Evolutionary conservation across 2,113 vertebrate genomes (phyloP).

Genomic region (Hiodon alosoides): DNA sequence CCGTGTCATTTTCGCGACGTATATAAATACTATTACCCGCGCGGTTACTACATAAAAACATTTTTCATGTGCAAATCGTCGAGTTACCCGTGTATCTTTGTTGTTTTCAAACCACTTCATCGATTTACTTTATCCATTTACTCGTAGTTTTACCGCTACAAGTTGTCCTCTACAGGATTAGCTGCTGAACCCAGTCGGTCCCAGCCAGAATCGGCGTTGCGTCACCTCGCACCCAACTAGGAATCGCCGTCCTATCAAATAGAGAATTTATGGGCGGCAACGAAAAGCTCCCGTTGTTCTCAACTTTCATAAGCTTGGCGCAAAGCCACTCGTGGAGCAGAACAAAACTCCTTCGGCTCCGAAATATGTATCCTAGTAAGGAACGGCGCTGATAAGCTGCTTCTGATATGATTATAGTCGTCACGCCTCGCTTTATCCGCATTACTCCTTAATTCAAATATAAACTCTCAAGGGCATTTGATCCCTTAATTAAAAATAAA

Average conservation of each 20-base stretch:
- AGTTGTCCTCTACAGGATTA: not conserved
- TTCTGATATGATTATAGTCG: not conserved
- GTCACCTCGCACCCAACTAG: not conserved
- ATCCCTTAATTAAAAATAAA: not conserved
- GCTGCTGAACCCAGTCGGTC: not conserved
- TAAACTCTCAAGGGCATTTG: not conserved
- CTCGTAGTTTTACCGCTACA: not conserved
- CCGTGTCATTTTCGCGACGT: no score
- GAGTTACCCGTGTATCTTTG: not conserved
- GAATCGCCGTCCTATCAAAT: slow-evolving; percentile 1
- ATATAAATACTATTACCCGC: no score
- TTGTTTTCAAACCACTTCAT: not conserved
- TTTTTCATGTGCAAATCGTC: not conserved
- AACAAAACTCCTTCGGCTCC: not conserved
- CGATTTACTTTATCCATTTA: not conserved
- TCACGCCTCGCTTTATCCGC: not conserved
- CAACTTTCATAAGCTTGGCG: not conserved
- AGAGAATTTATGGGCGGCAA: not conserved
- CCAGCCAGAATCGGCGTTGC: not conserved
- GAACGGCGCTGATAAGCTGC: not conserved
- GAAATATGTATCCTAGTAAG: not conserved
- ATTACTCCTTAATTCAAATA: not conserved
- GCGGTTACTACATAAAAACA: no score
- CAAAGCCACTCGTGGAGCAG: not conserved
- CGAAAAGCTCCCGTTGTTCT: not conserved